phyloP scores from a whole-genome alignment of 2,797 vertebrate genomes.

The Toxotes lorentzi region DNA sequence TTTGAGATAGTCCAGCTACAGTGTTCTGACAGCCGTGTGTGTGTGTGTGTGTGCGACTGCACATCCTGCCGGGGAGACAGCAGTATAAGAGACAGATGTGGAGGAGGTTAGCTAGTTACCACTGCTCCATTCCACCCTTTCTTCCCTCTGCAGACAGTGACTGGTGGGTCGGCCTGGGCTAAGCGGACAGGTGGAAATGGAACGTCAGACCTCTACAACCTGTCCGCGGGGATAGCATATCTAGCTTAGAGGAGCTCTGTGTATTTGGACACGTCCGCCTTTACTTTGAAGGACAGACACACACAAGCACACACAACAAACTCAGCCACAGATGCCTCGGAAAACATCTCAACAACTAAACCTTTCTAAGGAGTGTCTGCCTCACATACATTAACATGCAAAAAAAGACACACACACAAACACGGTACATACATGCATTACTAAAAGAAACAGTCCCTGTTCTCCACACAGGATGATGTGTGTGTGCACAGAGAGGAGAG shows the following conservation, averaged over 20 bases:
- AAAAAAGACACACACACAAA: conserved; percentile 9
- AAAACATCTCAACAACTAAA: conserved; percentile 31
- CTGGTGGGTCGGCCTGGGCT: conserved; percentile 52
- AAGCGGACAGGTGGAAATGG: conserved; percentile 76
- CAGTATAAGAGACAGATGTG: conserved; percentile 59
- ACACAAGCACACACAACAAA: conserved; percentile 36
- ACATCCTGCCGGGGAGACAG: conserved; percentile 50
- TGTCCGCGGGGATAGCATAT: conserved; percentile 64
- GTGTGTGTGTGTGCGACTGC: conserved; percentile 26
- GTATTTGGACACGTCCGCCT: conserved; percentile 64
- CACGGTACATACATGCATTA: conserved; percentile 47
- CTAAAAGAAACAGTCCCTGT: conserved; percentile 25
- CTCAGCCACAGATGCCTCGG: background rate
- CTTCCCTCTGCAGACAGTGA: conserved; percentile 52
- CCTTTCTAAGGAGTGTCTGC: conserved; percentile 2
- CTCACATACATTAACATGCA: conserved; percentile 39
- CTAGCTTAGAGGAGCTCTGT: conserved; percentile 61
- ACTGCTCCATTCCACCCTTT: conserved; percentile 46
- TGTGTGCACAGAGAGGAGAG: conserved; percentile 42
- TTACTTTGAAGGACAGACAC: conserved; percentile 62
- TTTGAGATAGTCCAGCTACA: conserved; percentile 10
- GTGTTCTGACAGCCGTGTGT: conserved; percentile 40
- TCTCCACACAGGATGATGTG: conserved; percentile 25
- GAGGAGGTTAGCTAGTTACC: conserved; percentile 67
- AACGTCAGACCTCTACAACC: conserved; percentile 72